Conservation (phyloP, 1,140 invertebrate genomes). For the Aleiodes sp. region DNA sequence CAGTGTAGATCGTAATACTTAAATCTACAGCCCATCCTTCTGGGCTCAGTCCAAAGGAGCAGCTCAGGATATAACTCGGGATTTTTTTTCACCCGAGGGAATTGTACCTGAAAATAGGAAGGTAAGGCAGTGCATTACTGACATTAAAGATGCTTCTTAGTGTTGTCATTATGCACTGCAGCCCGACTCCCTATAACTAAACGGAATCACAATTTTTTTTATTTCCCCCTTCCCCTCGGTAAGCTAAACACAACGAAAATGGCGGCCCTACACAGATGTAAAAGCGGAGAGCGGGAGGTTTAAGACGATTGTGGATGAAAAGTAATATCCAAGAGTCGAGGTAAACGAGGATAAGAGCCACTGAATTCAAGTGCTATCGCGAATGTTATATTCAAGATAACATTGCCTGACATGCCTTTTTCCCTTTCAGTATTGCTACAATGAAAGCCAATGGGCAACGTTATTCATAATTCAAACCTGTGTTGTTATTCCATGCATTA, state of each 20-base stretch:
- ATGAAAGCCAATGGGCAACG: background rate
- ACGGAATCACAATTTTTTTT: background rate
- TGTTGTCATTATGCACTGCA: background rate
- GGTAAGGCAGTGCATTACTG: background rate
- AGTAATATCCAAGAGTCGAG: background rate
- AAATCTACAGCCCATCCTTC: background rate
- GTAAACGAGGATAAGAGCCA: background rate
- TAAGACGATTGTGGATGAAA: background rate
- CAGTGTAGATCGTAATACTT: background rate
- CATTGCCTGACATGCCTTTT: slow-evolving; percentile 1
- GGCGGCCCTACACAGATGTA: background rate
- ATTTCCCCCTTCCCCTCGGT: background rate
- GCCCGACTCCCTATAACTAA: background rate
- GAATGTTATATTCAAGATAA: background rate
- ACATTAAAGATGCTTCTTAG: background rate
- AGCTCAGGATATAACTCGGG: background rate
- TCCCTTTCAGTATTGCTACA: background rate
- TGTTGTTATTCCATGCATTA: background rate
- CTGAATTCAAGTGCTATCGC: background rate
- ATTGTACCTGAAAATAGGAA: background rate
- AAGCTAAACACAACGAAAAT: slow-evolving; percentile 5
- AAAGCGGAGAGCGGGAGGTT: background rate
- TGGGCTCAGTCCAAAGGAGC: background rate
- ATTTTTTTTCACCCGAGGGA: background rate
- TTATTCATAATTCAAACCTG: background rate